Evolutionary conservation across 2,888 invertebrate genomes (phyloP).

Genomic region (Thymelicus acteon): DNA sequence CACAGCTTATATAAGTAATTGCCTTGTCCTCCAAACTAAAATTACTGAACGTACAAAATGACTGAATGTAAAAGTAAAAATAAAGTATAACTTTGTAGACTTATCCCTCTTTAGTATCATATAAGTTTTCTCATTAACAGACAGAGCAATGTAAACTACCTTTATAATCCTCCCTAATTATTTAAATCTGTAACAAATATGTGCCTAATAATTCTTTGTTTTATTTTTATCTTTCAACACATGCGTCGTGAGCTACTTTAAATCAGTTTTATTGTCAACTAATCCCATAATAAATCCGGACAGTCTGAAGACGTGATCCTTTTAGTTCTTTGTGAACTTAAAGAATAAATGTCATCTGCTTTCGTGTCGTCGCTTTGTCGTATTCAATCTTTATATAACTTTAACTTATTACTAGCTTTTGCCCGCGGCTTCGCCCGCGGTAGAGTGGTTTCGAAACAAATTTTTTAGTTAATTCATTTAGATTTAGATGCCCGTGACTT

Average conservation of each 20-base stretch:
- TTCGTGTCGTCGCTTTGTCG: constrained; percentile 36
- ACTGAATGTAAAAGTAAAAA: background rate
- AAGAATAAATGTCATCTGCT: constrained; percentile 35
- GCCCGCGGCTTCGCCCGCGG: too few relatives aligned
- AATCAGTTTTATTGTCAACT: constrained; percentile 65
- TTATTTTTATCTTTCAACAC: constrained; percentile 67
- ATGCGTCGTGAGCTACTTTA: constrained; percentile 63
- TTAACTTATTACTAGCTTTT: constrained; percentile 11
- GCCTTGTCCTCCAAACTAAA: too few relatives aligned
- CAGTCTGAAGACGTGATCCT: constrained; percentile 46
- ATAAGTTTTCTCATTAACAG: constrained; percentile 3
- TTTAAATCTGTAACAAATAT: constrained; percentile 37
- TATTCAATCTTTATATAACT: constrained; percentile 38
- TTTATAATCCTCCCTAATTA: constrained; percentile 5
- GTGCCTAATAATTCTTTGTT: constrained; percentile 41
- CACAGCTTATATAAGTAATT: too few relatives aligned
- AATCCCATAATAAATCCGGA: constrained; percentile 67
- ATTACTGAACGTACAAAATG: background rate
- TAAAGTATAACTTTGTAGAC: background rate
- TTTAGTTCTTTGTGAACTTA: constrained; percentile 50
- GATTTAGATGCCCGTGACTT: too few relatives aligned
- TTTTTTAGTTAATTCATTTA: too few relatives aligned
- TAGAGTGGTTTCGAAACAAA: too few relatives aligned
- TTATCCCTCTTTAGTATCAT: background rate
- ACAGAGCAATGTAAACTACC: constrained; percentile 12